These are phyloP conservation scores for Synergus japonicus DNA, from an alignment of 2,888 invertebrate species.

Conservation along the genomic window DNA sequence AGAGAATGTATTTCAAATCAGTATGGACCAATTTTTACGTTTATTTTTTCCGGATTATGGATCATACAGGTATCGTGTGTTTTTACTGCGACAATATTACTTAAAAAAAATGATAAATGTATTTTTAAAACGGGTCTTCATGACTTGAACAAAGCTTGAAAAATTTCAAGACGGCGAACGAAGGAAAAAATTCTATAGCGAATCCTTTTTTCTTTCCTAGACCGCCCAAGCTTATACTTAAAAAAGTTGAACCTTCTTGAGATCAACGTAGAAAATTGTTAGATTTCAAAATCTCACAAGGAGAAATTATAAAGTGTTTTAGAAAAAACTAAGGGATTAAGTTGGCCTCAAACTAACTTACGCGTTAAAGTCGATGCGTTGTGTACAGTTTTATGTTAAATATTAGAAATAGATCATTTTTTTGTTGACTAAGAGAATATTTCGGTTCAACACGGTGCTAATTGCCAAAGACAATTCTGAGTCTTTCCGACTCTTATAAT, in stretches of 20 bases:
- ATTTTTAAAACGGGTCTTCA: conserved; percentile 27
- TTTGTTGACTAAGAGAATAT: background rate
- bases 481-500: background rate
- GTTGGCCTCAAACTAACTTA: background rate
- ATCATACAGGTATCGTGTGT: conserved; percentile 2
- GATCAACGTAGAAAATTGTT: conserved; percentile 25
- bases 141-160: background rate
- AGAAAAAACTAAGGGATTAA: conserved; percentile 7
- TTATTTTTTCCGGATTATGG: background rate
- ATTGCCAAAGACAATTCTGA: conserved; percentile 24
- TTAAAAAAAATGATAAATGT: conserved; percentile 29
- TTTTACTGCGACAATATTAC: conserved; percentile 33
- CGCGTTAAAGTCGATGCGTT: background rate
- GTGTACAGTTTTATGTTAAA: conserved; percentile 1
- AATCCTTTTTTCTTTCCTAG: background rate
- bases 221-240: background rate
- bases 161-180: background rate
- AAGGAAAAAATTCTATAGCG: background rate
- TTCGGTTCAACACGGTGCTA: conserved; percentile 18
- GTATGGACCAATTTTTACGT: conserved; percentile 31
- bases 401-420: conserved; percentile 5
- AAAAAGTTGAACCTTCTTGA: conserved; percentile 18
- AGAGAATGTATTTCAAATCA: conserved; percentile 2
- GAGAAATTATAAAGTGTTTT: background rate
- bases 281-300: background rate